Evolutionary conservation across 2,113 vertebrate genomes (phyloP), one percentile per base, ranked within the genome.

Genomic region (Falco punctatus): DNA sequence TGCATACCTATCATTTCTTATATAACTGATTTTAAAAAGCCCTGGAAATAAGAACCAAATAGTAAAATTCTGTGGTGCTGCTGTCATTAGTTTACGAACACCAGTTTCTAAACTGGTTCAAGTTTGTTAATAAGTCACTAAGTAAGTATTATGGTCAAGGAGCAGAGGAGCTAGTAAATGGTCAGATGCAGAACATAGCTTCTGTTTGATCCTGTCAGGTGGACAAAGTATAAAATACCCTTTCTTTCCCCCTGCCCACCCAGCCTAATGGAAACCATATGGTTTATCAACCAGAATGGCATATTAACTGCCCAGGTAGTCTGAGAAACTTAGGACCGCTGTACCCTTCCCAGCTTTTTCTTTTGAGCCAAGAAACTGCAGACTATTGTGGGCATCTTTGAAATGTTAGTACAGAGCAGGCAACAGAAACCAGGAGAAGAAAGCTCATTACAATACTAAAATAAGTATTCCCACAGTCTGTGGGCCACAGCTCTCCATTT

Each of bases 91-190:
- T 40, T 58, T 64, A 33, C 9, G 14, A 42, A 42, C 42, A 14
- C 42, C 42, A 42, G 42, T 42, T 42, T 42, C 42, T 42, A 42
- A 42, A 42, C 42, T 11, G 42, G 80, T 85, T 92, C 61, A 85
- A 74, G 90, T 94, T 93, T 91, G 81, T 96, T 90, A 96, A 89
- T 90, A 95, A 96, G 74, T 94, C 86, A 84, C 88, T 96, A 96
- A 87, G 79, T 71, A 97, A 96, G 93, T 96, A 96, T 93, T 96
- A 78, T 79, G 91, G 95, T 84, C 91, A 83, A 62, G 82, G 95
- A 93, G 74, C 78, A 80, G 80, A 80, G 82, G 51, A 44, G 18
- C 51, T 90, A 77, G 58, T 94, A 96, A 97, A 94, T 90, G 94
- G 94, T 82, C 80, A 94, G 73, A 91, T 80, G 83, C 62, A 91